Conservation (phyloP, 37 sponge, comb jelly and placozoan species). For the Bolinopsis microptera region DNA sequence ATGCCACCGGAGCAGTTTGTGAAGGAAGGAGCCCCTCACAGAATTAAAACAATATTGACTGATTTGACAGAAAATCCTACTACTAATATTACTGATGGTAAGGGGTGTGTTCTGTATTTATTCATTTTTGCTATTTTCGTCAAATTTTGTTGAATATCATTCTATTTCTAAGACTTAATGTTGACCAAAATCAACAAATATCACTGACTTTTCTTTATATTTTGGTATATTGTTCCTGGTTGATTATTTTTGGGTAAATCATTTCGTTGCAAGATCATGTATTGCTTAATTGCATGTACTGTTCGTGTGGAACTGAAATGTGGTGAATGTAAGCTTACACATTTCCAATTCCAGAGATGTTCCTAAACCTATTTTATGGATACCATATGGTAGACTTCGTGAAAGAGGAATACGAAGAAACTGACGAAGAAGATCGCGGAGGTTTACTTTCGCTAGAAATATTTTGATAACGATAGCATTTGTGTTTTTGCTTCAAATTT, state of each 20-base stretch:
- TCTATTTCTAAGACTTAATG: not conserved
- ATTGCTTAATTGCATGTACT: too few relatives aligned
- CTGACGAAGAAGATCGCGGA: too few relatives aligned
- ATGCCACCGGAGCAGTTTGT: not conserved
- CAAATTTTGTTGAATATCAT: not conserved
- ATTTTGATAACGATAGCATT: too few relatives aligned
- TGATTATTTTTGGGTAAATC: too few relatives aligned
- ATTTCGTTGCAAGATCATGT: too few relatives aligned
- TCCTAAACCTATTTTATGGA: conserved; percentile 51
- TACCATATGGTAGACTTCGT: not conserved
- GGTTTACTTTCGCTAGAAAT: too few relatives aligned
- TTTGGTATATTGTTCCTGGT: not conserved
- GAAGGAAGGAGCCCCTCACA: not conserved
- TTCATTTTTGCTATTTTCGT: not conserved
- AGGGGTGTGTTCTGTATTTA: not conserved
- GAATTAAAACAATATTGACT: not conserved
- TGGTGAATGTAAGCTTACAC: too few relatives aligned
- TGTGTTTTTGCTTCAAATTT: too few relatives aligned
- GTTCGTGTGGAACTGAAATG: too few relatives aligned
- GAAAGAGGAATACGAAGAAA: not conserved
- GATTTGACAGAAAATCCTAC: not conserved
- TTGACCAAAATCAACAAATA: not conserved
- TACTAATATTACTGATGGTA: conserved; percentile 7
- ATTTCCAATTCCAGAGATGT: conserved; percentile 41
- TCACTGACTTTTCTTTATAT: not conserved